These are phyloP conservation scores for Muraenolepis orangiensis DNA, from an alignment of 2,797 vertebrate species.

Conservation along the genomic window DNA sequence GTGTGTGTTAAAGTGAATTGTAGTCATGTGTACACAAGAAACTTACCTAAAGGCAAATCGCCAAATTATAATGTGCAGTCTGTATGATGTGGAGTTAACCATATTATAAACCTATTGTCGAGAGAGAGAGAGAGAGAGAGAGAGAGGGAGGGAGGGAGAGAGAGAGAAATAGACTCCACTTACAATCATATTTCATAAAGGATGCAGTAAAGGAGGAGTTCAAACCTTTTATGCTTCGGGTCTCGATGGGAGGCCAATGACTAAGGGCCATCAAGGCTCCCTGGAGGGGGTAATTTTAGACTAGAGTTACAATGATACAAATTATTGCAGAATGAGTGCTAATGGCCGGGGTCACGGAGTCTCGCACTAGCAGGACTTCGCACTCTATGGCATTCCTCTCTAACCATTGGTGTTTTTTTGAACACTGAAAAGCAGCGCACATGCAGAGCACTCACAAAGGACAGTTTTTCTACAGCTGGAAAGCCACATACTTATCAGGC, in stretches of 20 bases:
- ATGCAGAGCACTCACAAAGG: neutral
- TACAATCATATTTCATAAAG: conserved; percentile 17
- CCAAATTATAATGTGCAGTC: neutral
- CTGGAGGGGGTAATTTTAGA: conserved; percentile 26
- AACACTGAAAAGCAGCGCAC: neutral
- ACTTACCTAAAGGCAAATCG: neutral
- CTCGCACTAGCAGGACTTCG: conserved; percentile 20
- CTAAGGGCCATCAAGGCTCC: conserved; percentile 44
- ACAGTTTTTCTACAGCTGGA: neutral
- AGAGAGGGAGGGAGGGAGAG: neutral
- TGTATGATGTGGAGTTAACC: neutral
- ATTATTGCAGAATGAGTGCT: conserved; percentile 58
- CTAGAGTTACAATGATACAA: conserved; percentile 46
- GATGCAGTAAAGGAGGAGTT: conserved; percentile 37
- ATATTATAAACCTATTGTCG: neutral
- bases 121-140: neutral
- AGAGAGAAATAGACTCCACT: neutral
- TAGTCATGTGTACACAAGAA: neutral
- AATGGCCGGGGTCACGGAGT: conserved; percentile 47
- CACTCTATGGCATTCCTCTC: conserved; percentile 2
- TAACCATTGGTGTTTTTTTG: neutral
- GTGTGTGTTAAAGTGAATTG: too few species aligned
- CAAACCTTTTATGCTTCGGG: conserved; percentile 50
- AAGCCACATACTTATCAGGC: too few species aligned
- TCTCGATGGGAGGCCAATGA: conserved; percentile 50